phyloP scores from a whole-genome alignment of 2,888 invertebrate genomes.

The Sminthurinus aureus region DNA sequence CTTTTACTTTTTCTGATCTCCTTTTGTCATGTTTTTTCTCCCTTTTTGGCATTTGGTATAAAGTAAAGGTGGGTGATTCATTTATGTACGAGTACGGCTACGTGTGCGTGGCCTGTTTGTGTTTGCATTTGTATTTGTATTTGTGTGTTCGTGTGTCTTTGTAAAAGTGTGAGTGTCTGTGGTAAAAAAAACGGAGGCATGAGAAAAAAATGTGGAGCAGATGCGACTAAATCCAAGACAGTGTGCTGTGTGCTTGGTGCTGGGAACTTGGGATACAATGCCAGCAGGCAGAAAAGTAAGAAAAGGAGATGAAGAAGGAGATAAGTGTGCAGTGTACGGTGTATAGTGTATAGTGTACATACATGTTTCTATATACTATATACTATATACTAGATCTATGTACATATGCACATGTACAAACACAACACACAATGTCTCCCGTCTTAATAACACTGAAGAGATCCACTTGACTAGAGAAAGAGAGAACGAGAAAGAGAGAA shows the following conservation, averaged over 20 bases:
- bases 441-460: not conserved
- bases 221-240: constrained; percentile 29
- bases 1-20: no score
- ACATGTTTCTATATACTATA: no score
- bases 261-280: constrained; percentile 19
- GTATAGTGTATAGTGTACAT: no score
- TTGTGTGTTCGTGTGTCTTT: not conserved
- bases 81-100: not conserved
- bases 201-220: constrained; percentile 36
- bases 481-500: not conserved
- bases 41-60: not conserved
- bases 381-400: no score
- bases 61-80: constrained; percentile 1
- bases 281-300: constrained; percentile 14
- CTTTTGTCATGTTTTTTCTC: not conserved
- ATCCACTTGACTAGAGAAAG: no score
- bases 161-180: not conserved
- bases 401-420: constrained; percentile 3
- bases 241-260: no score
- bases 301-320: not conserved
- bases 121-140: not conserved
- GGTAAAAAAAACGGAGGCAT: not conserved
- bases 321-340: no score
- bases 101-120: not conserved
- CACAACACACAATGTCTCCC: not conserved